Conservation (phyloP, 2,888 invertebrate genomes). For the Eudemis profundana region DNA sequence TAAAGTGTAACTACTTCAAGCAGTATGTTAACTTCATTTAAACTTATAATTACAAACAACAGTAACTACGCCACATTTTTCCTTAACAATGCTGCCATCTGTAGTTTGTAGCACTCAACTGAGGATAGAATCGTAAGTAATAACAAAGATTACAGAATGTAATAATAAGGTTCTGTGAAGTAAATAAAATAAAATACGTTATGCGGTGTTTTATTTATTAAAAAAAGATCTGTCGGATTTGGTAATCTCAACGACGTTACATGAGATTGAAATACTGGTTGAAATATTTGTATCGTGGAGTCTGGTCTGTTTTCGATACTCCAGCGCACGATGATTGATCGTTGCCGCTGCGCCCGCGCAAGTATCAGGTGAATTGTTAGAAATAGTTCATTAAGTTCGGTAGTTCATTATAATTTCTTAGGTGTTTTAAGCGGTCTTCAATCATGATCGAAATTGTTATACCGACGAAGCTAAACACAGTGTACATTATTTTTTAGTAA, state of each 20-base stretch:
- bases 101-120: too few species aligned
- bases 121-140: too few species aligned
- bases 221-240: too few species aligned
- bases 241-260: too few species aligned
- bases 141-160: too few species aligned
- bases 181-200: too few species aligned
- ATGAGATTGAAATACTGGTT: not conserved
- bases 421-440: not conserved
- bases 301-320: constrained; percentile 66
- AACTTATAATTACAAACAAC: too few species aligned
- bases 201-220: too few species aligned
- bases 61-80: too few species aligned
- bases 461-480: not conserved
- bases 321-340: constrained; percentile 70
- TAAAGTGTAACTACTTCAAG: constrained; percentile 55
- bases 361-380: constrained; percentile 52
- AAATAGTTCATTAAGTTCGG: constrained; percentile 33
- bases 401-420: constrained; percentile 29
- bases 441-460: constrained; percentile 1
- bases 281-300: constrained; percentile 1
- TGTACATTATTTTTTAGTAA: too few species aligned
- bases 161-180: too few species aligned
- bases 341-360: constrained; percentile 55
- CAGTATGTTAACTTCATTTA: constrained; percentile 1
- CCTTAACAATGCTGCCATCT: too few species aligned